Evolutionary conservation across 2,888 invertebrate species (phyloP).

Genomic region (Eupithecia centaureata): DNA sequence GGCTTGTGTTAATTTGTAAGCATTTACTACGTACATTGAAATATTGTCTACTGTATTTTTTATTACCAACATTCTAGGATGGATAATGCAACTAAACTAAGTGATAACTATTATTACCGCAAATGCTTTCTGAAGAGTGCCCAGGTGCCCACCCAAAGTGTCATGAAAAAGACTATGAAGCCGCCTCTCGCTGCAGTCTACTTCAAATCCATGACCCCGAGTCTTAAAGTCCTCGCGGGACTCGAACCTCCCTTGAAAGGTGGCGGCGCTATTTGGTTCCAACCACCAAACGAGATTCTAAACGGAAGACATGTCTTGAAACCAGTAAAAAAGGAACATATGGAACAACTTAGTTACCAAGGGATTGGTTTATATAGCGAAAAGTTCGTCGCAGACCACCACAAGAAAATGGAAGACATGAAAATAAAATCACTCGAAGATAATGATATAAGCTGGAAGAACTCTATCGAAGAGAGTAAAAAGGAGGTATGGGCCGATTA

Average conservation of each 20-base stretch:
- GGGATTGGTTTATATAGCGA: conserved; percentile 62
- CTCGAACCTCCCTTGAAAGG: conserved; percentile 71
- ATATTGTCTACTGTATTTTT: conserved; percentile 5
- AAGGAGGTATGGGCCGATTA: conserved; percentile 52
- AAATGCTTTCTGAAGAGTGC: conserved; percentile 65
- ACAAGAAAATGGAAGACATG: conserved; percentile 54
- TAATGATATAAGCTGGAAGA: conserved; percentile 63
- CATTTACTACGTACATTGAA: background rate
- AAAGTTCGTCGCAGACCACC: conserved; percentile 53
- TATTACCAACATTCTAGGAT: conserved; percentile 1
- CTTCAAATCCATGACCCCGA: conserved; percentile 70
- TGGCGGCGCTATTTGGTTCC: conserved; percentile 70
- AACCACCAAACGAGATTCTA: conserved; percentile 66
- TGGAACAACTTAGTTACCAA: conserved; percentile 59
- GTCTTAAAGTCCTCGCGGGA: conserved; percentile 68
- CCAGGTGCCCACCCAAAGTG: conserved; percentile 71
- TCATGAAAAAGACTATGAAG: conserved; percentile 68
- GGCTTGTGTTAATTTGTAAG: background rate
- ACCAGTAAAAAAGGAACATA: conserved; percentile 59
- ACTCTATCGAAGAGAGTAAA: conserved; percentile 48
- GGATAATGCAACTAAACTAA: conserved; percentile 41
- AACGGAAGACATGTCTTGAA: conserved; percentile 63
- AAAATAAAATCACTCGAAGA: conserved; percentile 52
- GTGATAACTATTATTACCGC: conserved; percentile 68
- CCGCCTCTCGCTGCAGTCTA: conserved; percentile 67